phyloP scores from a whole-genome alignment of 2,113 vertebrate species.

The Excalfactoria chinensis region DNA sequence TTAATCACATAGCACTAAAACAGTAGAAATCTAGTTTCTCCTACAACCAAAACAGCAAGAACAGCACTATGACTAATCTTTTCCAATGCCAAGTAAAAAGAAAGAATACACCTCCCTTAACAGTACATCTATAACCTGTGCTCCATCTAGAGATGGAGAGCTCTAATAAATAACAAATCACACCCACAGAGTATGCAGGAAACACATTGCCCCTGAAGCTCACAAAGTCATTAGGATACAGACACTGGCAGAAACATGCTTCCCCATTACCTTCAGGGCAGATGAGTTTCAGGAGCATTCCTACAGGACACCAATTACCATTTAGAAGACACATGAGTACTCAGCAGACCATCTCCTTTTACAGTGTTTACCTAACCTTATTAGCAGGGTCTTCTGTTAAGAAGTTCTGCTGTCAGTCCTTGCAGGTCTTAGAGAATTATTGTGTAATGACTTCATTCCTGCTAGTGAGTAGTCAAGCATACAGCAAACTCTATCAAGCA shows the following conservation, averaged over 20 bases:
- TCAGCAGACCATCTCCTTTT: background rate
- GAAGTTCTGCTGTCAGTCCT: background rate
- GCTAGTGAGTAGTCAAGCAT: background rate
- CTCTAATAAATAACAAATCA: background rate
- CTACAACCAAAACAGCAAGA: accelerated
- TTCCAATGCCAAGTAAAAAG: background rate
- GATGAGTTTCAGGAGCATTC: background rate
- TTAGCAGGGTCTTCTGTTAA: background rate
- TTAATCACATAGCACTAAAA: background rate
- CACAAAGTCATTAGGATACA: accelerated
- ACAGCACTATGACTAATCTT: background rate
- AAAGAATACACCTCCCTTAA: background rate
- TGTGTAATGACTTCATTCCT: background rate
- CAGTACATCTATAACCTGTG: background rate
- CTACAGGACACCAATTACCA: background rate
- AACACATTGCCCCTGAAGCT: background rate
- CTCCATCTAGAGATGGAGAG: background rate
- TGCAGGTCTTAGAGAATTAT: background rate
- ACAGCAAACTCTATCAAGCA: background rate
- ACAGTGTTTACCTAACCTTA: background rate
- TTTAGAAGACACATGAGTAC: background rate
- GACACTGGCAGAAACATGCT: background rate
- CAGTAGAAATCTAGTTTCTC: background rate
- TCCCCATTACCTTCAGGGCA: background rate
- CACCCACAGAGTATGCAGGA: background rate